Evolutionary conservation across 2,888 invertebrate genomes (phyloP).

Genomic region (Macropis europaea): DNA sequence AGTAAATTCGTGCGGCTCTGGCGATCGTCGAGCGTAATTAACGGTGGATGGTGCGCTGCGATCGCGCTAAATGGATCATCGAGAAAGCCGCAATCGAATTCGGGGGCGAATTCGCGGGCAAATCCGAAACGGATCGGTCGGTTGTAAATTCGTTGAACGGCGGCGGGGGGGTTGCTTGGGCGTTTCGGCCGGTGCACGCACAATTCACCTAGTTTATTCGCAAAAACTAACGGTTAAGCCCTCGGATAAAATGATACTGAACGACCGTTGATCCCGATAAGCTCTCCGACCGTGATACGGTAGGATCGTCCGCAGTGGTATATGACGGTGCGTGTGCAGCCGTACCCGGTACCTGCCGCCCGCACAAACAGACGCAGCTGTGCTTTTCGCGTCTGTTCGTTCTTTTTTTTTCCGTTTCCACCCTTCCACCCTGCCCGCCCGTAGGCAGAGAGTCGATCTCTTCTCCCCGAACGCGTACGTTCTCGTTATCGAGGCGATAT

Average conservation of each 20-base stretch:
- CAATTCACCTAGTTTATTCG: conserved; percentile 68
- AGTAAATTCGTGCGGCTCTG: too few species aligned
- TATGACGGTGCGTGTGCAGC: not conserved
- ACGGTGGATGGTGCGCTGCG: conserved; percentile 17
- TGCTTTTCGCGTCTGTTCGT: conserved; percentile 12
- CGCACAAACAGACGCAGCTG: conserved; percentile 40
- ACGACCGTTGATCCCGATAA: conserved; percentile 74
- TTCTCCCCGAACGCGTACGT: conserved; percentile 52
- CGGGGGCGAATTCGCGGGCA: conserved; percentile 41
- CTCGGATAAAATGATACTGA: conserved; percentile 71
- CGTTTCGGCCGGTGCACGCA: conserved; percentile 23
- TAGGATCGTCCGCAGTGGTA: not conserved
- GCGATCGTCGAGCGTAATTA: conserved; percentile 20
- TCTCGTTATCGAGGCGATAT: conserved; percentile 73
- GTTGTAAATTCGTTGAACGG: conserved; percentile 71
- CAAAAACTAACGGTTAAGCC: conserved; percentile 75
- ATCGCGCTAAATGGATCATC: conserved; percentile 36
- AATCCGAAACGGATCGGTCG: conserved; percentile 61
- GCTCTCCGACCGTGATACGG: conserved; percentile 54
- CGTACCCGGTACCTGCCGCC: conserved; percentile 1
- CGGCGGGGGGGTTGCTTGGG: conserved; percentile 39
- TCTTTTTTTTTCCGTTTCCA: not conserved
- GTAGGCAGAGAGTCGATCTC: conserved; percentile 7
- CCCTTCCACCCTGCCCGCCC: not conserved
- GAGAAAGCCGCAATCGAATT: conserved; percentile 47